phyloP scores from a whole-genome alignment of 1,140 invertebrate species.

The Pteromalus puparum region DNA sequence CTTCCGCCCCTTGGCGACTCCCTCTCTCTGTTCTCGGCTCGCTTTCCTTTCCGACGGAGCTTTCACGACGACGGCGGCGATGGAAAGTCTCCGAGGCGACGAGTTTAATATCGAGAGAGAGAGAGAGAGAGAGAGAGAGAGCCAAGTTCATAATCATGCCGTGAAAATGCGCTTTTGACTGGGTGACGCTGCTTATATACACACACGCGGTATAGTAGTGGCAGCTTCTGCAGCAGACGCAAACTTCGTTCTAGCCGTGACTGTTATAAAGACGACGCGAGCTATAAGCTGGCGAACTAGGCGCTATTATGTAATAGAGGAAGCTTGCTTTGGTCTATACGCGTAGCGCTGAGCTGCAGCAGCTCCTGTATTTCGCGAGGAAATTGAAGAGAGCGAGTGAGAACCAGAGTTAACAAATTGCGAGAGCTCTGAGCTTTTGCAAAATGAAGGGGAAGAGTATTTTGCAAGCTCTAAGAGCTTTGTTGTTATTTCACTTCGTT shows the following conservation, averaged over 20 bases:
- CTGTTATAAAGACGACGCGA: conserved; percentile 18
- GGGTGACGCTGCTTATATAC: neutral
- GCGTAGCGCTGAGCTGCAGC: neutral
- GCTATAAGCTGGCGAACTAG: neutral
- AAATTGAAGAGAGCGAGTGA: neutral
- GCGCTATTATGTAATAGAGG: conserved; percentile 7
- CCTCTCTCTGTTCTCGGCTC: neutral
- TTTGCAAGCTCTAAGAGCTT: neutral
- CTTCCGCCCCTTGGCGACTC: neutral
- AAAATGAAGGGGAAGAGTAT: conserved; percentile 7
- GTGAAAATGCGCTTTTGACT: conserved; percentile 46
- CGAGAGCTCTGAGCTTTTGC: conserved; percentile 17
- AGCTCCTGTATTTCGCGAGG: neutral
- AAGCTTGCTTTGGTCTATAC: neutral
- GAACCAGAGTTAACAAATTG: conserved; percentile 39
- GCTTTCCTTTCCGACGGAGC: neutral
- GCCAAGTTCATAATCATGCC: conserved; percentile 37
- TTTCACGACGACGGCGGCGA: neutral
- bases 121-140: neutral
- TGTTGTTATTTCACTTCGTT: neutral
- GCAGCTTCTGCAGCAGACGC: neutral
- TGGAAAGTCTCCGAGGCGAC: neutral
- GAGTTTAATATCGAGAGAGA: conserved; percentile 46
- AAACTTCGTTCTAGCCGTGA: neutral
- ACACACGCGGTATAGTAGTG: neutral